Evolutionary conservation across 2,797 vertebrate species (phyloP), one percentile per base, ranked within the genome.

Genomic region (Halcyon badia): DNA sequence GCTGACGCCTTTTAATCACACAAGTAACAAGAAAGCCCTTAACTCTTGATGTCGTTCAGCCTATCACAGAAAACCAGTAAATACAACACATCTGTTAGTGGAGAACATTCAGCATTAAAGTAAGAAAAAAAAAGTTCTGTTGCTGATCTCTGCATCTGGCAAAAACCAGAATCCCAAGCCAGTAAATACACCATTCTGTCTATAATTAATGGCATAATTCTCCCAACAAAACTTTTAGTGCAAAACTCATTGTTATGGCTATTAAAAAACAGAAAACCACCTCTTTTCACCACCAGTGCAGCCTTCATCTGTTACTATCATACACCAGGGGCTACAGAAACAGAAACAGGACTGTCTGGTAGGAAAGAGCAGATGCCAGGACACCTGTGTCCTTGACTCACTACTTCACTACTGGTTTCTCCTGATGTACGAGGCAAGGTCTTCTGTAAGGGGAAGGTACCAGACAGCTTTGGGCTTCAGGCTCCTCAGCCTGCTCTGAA

Each of bases 61-160:
- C 46, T 56, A n/a, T 15, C 31, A 58, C 17, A 57, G 75, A 77
- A 65, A 83, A 89, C 70, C 6, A 85, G 48, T 39, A 89, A 60
- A 95, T 60, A 41, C 10, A 75, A 78, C 76, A 94, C 82, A 95
- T 69, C 76, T 88, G 49, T 65, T 88, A 62, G 24, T 17, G 17
- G 4, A 14, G 76, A 94, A 81, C 28, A 70, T 51, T 58, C 39
- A 31, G 35, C 11, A 33, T 33, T 30, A 10, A 72, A 56, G 37
- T 39, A 51, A 54, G 37, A 31, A 42, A 14, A 9, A 9, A 30
- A 62, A 39, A n/a, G 41, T 68, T 78, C 41, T 65, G 17, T 41
- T 81, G 48, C 41, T 72, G 41, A 54, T 37, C 31, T n/a, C 12
- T 62, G 30, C 76, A 86, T 65, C 69, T 94, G 87, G 76, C 79